Base-by-base conservation (phyloP, 1,140 invertebrate species). In the Brachionus rubens region DNA sequence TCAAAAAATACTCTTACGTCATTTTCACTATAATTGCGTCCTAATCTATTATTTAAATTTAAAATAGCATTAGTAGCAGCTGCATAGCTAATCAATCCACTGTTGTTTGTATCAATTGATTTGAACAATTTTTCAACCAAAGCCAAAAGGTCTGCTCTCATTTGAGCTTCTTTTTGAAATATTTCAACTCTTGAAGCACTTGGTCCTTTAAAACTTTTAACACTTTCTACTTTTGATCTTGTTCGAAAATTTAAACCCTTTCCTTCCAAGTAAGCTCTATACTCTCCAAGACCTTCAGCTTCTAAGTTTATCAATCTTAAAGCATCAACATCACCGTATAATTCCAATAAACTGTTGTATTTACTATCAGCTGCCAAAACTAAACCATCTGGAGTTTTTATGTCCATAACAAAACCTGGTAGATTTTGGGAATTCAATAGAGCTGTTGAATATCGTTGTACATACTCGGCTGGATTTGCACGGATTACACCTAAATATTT, bases 381-480 rank as follows among this genome's bases (percentile, higher is more conserved):
- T 19, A 52, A 24, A 16, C 46, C 46, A 5, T 75, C 26, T 10
- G 70, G 47, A 28, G 46, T 75, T 43, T 54, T 75, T 12, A 75
- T 75, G 9, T 4, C 70, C 16, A 52, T 36, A n/a, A 50, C 70
- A 46, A 48, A 70, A 9, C 12, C n/a, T 14, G 67, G 67, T 14
- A 70, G 10, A 10, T 70, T 10, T 3, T 14, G 10, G 5, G 40
- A 21, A 16, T 50, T 7, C 26, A n/a, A 46, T n/a, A 70, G 33
- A 30, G 14, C 19, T 30, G 16, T 14, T 70, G 43, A 47, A 19
- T 76, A 76, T 67, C 47, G 3, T 43, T 43, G 41, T 9, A 76
- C 19, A 41, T 76, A 76, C 12, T 47, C 59, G 33, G 24, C 43
- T 28, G 76, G 76, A 67, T 76, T 67, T n/a, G 59, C 76, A n/a